A percentile compares a stretch with the other conserved stretches of the same genome.
Conservation (phyloP, 2,797 vertebrate species). For the Micropoecilia bifurca region DNA sequence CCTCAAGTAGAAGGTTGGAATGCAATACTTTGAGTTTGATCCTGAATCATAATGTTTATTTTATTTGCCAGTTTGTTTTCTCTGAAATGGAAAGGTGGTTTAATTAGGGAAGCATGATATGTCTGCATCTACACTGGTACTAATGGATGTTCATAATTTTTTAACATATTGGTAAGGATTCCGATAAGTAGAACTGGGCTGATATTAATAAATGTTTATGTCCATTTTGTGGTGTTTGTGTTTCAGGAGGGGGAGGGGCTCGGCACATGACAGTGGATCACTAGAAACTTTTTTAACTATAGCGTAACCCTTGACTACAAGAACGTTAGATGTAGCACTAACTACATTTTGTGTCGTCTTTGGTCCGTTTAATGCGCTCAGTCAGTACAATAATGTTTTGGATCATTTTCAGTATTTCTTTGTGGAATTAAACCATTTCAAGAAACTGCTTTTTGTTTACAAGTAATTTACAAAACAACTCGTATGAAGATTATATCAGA, state of each 20-base stretch:
- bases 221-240: neutral
- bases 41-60: too few species aligned
- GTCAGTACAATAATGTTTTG: neutral
- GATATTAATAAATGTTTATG: neutral
- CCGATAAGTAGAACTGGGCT: neutral
- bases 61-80: too few species aligned
- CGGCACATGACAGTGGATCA: neutral
- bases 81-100: too few species aligned
- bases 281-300: too few species aligned
- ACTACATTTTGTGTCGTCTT: neutral
- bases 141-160: too few species aligned
- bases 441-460: neutral
- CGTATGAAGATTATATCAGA: neutral
- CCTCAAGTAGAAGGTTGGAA: neutral
- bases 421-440: neutral
- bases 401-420: neutral
- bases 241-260: neutral
- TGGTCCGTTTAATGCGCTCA: too few species aligned
- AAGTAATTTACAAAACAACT: neutral
- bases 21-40: neutral
- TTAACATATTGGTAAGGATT: neutral
- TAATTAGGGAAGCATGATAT: too few species aligned
- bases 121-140: too few species aligned
- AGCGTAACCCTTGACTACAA: neutral
- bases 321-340: neutral